Percentiles rank a stretch among this genome's conserved stretches.
These are phyloP conservation scores for Genyomyrus donnyi DNA, from an alignment of 2,113 vertebrate genomes.

Conservation along the genomic window DNA sequence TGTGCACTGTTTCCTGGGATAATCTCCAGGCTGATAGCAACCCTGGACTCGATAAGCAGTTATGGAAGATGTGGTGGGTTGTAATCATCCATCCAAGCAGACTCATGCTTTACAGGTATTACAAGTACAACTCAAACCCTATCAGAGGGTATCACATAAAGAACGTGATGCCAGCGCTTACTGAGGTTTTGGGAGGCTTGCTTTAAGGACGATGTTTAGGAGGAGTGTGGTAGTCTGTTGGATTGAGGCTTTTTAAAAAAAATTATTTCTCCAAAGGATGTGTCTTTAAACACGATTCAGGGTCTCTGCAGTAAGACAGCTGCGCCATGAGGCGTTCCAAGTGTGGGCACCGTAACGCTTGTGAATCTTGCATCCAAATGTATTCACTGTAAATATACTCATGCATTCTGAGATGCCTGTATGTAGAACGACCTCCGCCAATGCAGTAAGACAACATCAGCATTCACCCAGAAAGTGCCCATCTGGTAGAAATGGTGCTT, in stretches of 20 bases:
- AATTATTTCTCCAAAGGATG: neutral
- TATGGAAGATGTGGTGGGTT: neutral
- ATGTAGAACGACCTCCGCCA: neutral
- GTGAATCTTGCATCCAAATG: neutral
- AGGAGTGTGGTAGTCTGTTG: neutral
- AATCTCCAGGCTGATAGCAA: neutral
- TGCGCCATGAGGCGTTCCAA: neutral
- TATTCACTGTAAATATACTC: neutral
- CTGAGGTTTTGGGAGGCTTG: neutral
- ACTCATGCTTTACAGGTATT: neutral
- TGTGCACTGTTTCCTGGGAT: neutral
- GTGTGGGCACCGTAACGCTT: neutral
- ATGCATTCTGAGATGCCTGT: neutral
- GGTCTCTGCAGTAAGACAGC: neutral
- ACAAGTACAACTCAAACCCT: neutral
- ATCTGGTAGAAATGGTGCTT: neutral
- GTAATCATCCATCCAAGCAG: neutral
- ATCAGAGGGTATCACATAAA: neutral
- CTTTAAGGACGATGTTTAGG: neutral
- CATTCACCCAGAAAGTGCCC: neutral
- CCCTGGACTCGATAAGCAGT: neutral
- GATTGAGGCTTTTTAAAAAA: neutral
- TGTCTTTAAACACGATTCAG: neutral
- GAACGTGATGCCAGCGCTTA: neutral
- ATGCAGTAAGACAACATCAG: neutral